A percentile compares a stretch with the other conserved stretches of the same genome.
Evolutionary conservation across 2,888 invertebrate species (phyloP).

Genomic region (Callosobruchus maculatus): DNA sequence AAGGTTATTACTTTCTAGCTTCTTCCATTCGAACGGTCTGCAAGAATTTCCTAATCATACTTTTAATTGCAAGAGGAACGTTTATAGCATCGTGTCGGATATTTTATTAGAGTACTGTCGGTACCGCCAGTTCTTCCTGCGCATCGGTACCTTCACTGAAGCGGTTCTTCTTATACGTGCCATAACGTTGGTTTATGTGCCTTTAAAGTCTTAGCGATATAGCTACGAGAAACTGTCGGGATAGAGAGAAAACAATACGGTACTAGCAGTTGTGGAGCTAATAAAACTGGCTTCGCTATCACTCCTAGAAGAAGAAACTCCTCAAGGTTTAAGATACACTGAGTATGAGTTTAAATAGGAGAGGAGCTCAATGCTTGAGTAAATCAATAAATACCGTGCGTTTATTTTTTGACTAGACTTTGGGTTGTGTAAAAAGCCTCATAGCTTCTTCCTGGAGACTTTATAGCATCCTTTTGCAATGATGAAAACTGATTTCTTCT

Average conservation of each 20-base stretch:
- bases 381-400: too few relatives aligned
- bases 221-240: not conserved
- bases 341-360: too few relatives aligned
- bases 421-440: too few relatives aligned
- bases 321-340: too few relatives aligned
- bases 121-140: not conserved
- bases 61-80: not conserved
- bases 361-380: too few relatives aligned
- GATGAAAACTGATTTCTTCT: too few relatives aligned
- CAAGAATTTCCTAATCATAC: not conserved
- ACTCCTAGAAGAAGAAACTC: not conserved
- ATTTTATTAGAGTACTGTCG: not conserved
- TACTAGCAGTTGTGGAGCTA: not conserved
- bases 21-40: not conserved
- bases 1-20: not conserved
- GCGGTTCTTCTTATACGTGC: not conserved
- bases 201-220: not conserved
- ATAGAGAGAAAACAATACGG: not conserved
- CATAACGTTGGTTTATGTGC: not conserved
- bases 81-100: not conserved
- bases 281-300: not conserved
- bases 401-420: too few relatives aligned
- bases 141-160: not conserved
- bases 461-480: too few relatives aligned
- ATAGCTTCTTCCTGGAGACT: too few relatives aligned